Base-by-base conservation (phyloP, 1,140 invertebrate genomes). In the Leguminivora glycinivorella region DNA sequence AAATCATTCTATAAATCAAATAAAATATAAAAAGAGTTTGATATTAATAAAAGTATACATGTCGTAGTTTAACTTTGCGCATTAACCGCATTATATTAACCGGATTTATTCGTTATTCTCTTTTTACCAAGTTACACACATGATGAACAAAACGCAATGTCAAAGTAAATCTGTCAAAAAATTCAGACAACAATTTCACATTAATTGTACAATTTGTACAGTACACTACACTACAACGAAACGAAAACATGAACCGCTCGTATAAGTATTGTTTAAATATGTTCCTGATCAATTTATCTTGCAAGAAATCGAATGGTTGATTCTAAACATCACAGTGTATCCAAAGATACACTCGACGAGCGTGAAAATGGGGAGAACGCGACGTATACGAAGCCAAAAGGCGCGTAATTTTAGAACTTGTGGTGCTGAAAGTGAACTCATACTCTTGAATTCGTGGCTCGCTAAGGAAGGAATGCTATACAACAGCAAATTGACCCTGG, bases 381-480 rank as follows among this genome's bases (percentile, higher is more conserved):
- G 81, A 72, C 88, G 92, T 70, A 92, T 90, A 81, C 85, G 92
- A 82, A 86, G 82, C 83, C 76, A 81, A 76, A 88, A 82, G 74
- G 25, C 77, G 38, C 75, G 79, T 34, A 79, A 84, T 67, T 91
- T 85, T 78, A 72, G 74, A 26, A 71, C 82, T 43, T 87, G 86
- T 72, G 80, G 90, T 67, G 80, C 86, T 66, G 79, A 78, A 56
- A 79, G 83, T 68, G 79, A 89, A 79, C 80, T 90, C 52, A 74
- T 89, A 73, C 83, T 78, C 72, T 83, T 93, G 63, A 92, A 92
- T 52, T 82, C 83, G 31, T 93, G 93, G 93, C 83, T 93, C 70
- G 68, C 83, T 47, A 80, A 76, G 69, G 74, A 91, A 70, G 88
- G 88, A 70, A 88, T 92, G 73, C 77, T 76, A 31, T 78, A 87